Evolutionary conservation across 2,797 vertebrate species (phyloP).

Genomic region (Falco cherrug): DNA sequence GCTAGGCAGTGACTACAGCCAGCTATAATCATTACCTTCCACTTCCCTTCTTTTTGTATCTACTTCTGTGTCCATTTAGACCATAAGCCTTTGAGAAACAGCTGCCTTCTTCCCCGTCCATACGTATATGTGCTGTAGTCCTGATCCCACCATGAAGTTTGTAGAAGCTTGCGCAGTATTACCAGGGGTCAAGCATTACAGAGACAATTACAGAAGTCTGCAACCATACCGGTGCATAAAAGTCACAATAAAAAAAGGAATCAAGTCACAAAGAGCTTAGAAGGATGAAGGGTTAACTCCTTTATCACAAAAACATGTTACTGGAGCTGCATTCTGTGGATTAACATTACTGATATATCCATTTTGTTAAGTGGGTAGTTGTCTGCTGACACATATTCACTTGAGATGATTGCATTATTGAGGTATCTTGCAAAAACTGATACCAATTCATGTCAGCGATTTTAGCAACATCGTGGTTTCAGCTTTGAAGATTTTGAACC

Average conservation of each 20-base stretch:
- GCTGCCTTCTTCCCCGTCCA: neutral
- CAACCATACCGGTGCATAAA: neutral
- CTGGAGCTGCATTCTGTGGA: neutral
- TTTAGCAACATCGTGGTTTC: neutral
- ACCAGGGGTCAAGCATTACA: neutral
- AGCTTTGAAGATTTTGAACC: neutral
- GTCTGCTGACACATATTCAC: neutral
- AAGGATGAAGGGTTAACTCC: neutral
- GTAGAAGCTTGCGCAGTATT: neutral
- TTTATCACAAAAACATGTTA: neutral
- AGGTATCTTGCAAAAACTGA: neutral
- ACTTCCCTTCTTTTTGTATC: neutral
- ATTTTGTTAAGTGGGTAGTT: slow-evolving; percentile 8
- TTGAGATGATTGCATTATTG: neutral
- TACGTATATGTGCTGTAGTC: neutral
- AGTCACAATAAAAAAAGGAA: neutral
- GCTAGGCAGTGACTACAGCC: neutral
- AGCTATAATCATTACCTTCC: neutral
- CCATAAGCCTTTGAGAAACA: neutral
- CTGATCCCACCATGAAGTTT: neutral
- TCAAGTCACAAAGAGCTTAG: neutral
- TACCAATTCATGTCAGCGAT: neutral
- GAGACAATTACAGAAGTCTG: neutral
- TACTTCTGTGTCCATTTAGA: neutral
- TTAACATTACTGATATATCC: neutral